These are phyloP conservation scores for Myotis pilosus DNA, from an alignment of 2,797 vertebrate genomes.

Conservation along the genomic window DNA sequence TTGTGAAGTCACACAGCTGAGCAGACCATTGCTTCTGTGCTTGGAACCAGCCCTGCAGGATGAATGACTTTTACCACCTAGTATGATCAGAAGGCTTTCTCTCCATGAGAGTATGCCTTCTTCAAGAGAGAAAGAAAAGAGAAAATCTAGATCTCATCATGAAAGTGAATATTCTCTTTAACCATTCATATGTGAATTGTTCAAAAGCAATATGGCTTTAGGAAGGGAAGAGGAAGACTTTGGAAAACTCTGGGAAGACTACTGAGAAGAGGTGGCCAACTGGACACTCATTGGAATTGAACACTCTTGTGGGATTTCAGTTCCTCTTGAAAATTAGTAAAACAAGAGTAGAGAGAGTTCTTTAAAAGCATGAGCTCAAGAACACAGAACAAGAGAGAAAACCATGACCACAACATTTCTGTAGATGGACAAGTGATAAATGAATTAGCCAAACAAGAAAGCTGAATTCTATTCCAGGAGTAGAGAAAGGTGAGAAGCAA, in stretches of 20 bases:
- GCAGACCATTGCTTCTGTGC: not conserved
- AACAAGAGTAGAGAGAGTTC: not conserved
- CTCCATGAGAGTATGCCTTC: not conserved
- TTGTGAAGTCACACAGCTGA: not conserved
- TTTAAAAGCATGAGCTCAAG: not conserved
- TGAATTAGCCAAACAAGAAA: not conserved
- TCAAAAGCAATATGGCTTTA: not conserved
- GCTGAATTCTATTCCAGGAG: not conserved
- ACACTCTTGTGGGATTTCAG: not conserved
- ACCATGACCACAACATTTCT: not conserved
- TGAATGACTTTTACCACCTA: not conserved
- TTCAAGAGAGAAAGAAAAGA: not conserved
- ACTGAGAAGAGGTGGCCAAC: not conserved
- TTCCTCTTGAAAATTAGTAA: not conserved
- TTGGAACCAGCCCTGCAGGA: not conserved
- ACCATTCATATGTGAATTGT: not conserved
- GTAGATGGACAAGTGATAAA: not conserved
- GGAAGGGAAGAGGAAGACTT: not conserved
- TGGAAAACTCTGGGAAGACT: not conserved
- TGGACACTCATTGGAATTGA: not conserved
- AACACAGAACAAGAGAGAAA: not conserved
- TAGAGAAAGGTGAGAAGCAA: not conserved
- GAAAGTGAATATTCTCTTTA: slow-evolving; percentile 7
- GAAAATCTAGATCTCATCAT: not conserved
- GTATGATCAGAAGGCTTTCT: not conserved